Evolutionary conservation across 1,140 invertebrate species (phyloP).

Genomic region (Solen grandis): DNA sequence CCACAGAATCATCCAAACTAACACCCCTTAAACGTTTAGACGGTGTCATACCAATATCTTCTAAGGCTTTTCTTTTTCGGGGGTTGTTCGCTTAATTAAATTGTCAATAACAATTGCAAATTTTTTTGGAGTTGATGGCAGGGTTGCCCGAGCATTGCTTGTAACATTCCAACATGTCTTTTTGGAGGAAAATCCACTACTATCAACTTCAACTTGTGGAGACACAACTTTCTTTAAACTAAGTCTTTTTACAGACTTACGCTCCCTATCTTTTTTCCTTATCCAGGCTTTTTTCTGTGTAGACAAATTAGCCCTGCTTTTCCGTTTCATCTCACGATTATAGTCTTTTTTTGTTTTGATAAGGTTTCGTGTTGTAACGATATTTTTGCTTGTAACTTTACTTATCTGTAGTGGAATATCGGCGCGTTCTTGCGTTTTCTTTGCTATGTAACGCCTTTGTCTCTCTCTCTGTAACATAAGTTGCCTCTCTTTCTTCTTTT

Average conservation of each 20-base stretch:
- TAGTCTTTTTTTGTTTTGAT: constrained; percentile 4
- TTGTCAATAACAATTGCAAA: background rate
- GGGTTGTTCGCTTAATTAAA: background rate
- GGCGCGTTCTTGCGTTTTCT: constrained; percentile 6
- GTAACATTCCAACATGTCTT: background rate
- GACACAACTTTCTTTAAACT: constrained; percentile 3
- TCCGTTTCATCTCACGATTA: background rate
- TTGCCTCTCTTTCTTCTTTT: background rate
- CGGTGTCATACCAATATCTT: background rate
- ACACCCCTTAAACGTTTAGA: background rate
- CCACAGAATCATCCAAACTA: background rate
- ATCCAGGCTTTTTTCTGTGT: background rate
- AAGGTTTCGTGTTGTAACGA: background rate
- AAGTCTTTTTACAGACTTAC: background rate
- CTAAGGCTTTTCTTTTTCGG: constrained; percentile 3
- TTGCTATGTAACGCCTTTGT: constrained; percentile 14
- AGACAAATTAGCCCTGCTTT: constrained; percentile 1
- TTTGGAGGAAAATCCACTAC: constrained; percentile 3
- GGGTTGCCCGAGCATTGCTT: constrained; percentile 2
- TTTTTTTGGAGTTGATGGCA: constrained; percentile 3
- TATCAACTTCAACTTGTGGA: constrained; percentile 1
- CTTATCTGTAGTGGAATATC: constrained; percentile 1
- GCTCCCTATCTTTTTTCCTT: constrained; percentile 3
- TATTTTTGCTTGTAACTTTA: background rate
- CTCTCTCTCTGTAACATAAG: constrained; percentile 16